These are phyloP conservation scores for Microplitis deprimator DNA, from an alignment of 2,888 invertebrate genomes.

Conservation along the genomic window DNA sequence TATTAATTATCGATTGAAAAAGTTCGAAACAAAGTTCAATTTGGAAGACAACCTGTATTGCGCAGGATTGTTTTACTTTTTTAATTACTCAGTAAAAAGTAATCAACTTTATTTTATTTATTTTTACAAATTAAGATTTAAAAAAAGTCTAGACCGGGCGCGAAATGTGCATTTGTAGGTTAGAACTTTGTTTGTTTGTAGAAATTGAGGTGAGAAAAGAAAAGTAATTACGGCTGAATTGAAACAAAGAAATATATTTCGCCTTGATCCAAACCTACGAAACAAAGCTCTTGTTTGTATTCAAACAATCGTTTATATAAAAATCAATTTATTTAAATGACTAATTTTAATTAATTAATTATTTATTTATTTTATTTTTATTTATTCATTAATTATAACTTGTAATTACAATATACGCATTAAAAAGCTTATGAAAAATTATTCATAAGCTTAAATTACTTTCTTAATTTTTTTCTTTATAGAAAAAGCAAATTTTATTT, in stretches of 20 bases:
- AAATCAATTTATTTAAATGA: neutral
- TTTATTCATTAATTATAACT: neutral
- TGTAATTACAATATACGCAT: neutral
- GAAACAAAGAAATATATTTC: too few species aligned
- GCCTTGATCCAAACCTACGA: too few species aligned
- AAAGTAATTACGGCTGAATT: too few species aligned
- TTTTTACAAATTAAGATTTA: too few species aligned
- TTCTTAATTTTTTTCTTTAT: slow-evolving; percentile 7
- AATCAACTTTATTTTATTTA: neutral
- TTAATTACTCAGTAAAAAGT: neutral
- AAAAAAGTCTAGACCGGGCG: too few species aligned
- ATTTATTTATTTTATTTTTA: neutral
- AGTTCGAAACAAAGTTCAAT: neutral
- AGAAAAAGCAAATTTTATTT: slow-evolving; percentile 10
- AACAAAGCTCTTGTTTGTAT: too few species aligned
- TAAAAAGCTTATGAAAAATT: slow-evolving; percentile 8
- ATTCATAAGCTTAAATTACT: neutral
- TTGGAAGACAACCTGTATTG: slow-evolving; percentile 1
- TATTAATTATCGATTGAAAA: neutral
- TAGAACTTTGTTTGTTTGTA: too few species aligned
- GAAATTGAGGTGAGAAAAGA: too few species aligned
- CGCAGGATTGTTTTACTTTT: neutral
- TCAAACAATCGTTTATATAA: neutral
- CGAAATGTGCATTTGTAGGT: too few species aligned
- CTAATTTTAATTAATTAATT: neutral